Base-by-base conservation (phyloP, 1,140 invertebrate genomes). In the Tyrophagus putrescentiae region DNA sequence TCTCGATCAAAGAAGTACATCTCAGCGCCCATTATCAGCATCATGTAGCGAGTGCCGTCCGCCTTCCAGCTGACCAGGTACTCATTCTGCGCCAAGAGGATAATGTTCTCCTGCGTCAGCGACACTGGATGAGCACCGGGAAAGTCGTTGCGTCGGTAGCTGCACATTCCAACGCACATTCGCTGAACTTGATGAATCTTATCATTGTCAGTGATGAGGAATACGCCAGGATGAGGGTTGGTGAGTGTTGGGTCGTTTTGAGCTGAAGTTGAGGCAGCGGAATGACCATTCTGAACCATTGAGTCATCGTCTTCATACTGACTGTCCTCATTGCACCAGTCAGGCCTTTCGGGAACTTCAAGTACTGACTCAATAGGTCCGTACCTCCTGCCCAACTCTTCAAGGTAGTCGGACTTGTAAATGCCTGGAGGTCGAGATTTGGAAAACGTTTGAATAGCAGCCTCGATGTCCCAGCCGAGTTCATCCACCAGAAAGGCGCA, bases 31-130 rank as follows among this genome's bases (percentile, higher is more conserved):
- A 89, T 80, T 57, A 98, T 93, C 6, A 96, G 73, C 87, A 98
- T 93, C 84, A 99, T 85, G 70, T 97, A 98, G 80, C 92, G 82
- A 16, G 84, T 90, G 27, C 96, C 96, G 74, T 99, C 96, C 16
- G 96, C 96, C 72, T 99, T 99, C 95, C 95, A 98, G 0, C 92
- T 98, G 3, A 98, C 94, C 69, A 82, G 82, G 68, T 98, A 98
- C 0, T 84, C 84, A 69, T 88, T 88, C 62, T 83, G 68, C 44
- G 77, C 72, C 1, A 99, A 71, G 9, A 83, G 76, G 42, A 71
- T 74, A 13, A 98, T 76, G 73, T 99, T 99, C 0, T 80, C 68
- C 3, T 75, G 71, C 68, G 90, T 83, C 91, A 98, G 95, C 0
- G 92, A 97, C 0, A 99, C 90, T 0, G 96, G 95, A 69, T 99